These are phyloP conservation scores for Gobio gobio DNA, from an alignment of 2,113 vertebrate genomes.

Conservation along the genomic window DNA sequence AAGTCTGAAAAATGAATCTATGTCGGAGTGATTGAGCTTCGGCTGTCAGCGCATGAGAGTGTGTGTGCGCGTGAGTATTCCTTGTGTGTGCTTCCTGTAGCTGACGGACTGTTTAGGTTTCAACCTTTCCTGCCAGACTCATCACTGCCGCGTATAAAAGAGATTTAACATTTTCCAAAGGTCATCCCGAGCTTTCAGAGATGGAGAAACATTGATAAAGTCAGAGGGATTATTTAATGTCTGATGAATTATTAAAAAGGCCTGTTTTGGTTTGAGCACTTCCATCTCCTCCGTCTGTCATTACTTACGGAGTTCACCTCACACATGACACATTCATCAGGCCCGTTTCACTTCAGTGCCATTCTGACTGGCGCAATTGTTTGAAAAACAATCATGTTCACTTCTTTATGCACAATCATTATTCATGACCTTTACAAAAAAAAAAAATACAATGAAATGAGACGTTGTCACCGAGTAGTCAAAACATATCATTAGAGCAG, in stretches of 20 bases:
- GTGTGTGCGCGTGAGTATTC: constrained; percentile 56
- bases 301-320: constrained; percentile 22
- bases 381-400: constrained; percentile 36
- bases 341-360: constrained; percentile 32
- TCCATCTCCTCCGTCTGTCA: constrained; percentile 25
- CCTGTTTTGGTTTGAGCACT: constrained; percentile 33
- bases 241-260: constrained; percentile 68
- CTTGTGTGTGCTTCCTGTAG: constrained; percentile 62
- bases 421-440: constrained; percentile 51
- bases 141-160: constrained; percentile 69
- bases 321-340: constrained; percentile 24
- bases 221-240: constrained; percentile 62
- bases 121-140: constrained; percentile 76
- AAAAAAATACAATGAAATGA: constrained; percentile 36
- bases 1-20: constrained; percentile 32
- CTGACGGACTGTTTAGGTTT: constrained; percentile 65
- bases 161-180: constrained; percentile 79
- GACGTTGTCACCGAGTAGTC: constrained; percentile 45
- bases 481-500: constrained; percentile 52
- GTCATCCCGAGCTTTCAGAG: constrained; percentile 75
- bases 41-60: background rate
- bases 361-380: constrained; percentile 41
- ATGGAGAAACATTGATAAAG: constrained; percentile 79
- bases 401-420: constrained; percentile 37
- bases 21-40: constrained; percentile 21